Conservation (phyloP, 2,113 vertebrate species). For the Orcinus orca region DNA sequence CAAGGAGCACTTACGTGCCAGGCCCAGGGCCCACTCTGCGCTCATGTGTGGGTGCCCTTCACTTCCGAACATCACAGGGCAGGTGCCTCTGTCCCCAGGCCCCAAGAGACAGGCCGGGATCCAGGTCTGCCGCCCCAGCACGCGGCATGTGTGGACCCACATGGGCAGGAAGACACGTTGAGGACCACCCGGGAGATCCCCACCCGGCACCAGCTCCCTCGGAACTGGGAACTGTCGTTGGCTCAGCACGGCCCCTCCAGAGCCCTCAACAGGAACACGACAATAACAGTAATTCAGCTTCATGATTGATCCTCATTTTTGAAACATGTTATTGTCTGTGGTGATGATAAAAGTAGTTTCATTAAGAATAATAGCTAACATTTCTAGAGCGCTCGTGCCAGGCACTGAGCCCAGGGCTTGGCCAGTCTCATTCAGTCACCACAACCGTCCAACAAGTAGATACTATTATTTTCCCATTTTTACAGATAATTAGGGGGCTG, state of each 20-base stretch:
- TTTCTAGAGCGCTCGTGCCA: neutral
- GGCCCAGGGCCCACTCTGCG: neutral
- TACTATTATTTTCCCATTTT: neutral
- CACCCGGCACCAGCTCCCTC: neutral
- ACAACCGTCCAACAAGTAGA: neutral
- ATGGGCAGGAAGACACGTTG: neutral
- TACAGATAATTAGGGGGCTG: neutral
- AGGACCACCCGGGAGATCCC: neutral
- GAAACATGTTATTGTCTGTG: neutral
- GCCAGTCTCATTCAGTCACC: neutral
- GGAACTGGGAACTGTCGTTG: neutral
- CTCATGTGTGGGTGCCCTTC: neutral
- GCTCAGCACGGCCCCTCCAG: neutral
- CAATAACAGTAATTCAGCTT: neutral
- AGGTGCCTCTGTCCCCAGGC: neutral
- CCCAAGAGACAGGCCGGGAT: neutral
- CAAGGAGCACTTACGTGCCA: neutral
- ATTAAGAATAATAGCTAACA: neutral
- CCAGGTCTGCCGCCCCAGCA: neutral
- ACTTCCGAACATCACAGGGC: neutral
- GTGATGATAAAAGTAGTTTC: neutral
- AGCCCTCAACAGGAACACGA: neutral
- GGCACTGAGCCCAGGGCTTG: neutral
- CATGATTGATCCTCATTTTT: neutral
- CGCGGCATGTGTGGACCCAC: neutral